Conservation (phyloP, 1,140 invertebrate genomes). For the Solenopsis invicta region DNA sequence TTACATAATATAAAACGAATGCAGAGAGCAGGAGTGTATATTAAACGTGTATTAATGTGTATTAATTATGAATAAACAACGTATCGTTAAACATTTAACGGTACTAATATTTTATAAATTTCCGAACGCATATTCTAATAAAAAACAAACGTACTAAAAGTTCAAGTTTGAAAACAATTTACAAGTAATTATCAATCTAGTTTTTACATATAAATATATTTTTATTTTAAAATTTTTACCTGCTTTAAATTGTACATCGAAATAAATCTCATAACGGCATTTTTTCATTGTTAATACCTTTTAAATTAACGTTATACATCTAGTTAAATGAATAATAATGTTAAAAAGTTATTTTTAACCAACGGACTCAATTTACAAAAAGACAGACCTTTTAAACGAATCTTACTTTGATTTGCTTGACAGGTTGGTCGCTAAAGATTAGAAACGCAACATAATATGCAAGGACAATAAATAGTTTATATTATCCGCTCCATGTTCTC, state of each 20-base stretch:
- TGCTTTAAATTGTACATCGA: background rate
- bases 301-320: background rate
- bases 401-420: too few relatives aligned
- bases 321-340: background rate
- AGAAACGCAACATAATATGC: too few relatives aligned
- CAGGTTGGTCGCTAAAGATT: too few relatives aligned
- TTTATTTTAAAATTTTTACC: background rate
- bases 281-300: background rate
- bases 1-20: background rate
- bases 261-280: background rate
- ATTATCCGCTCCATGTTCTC: too few relatives aligned
- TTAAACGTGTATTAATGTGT: background rate
- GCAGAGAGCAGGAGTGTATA: background rate
- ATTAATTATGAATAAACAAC: background rate
- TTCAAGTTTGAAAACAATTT: background rate
- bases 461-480: too few relatives aligned
- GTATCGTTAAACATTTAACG: background rate
- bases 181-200: background rate
- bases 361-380: too few relatives aligned
- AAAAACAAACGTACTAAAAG: background rate
- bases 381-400: too few relatives aligned
- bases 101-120: slow-evolving; percentile 12
- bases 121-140: slow-evolving; percentile 31
- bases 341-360: background rate
- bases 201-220: background rate